These are phyloP conservation scores for Toxonevra muliebris DNA, from an alignment of 2,888 invertebrate genomes.

Conservation along the genomic window DNA sequence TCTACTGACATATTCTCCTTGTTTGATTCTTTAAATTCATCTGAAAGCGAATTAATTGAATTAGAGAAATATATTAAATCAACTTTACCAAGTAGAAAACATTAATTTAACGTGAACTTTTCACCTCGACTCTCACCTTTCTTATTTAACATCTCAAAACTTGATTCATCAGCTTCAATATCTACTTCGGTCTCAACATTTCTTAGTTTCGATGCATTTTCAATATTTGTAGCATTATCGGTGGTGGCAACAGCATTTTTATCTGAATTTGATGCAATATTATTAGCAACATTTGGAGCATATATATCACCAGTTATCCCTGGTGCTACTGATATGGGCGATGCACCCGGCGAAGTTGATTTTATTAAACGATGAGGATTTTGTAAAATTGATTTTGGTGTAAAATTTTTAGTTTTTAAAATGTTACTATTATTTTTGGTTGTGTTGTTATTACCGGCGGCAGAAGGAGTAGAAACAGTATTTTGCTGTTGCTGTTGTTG, in stretches of 20 bases:
- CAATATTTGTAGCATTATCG: neutral
- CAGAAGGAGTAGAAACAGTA: neutral
- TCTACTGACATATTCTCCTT: slow-evolving; percentile 14
- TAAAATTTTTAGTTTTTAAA: slow-evolving; percentile 17
- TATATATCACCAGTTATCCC: neutral
- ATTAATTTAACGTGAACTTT: neutral
- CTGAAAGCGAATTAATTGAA: no score
- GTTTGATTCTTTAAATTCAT: slow-evolving; percentile 15
- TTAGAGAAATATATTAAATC: neutral
- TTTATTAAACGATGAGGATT: slow-evolving; percentile 33
- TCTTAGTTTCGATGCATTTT: neutral
- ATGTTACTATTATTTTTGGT: no score
- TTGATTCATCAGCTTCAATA: neutral
- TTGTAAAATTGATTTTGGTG: slow-evolving; percentile 35
- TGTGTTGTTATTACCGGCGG: neutral
- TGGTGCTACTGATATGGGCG: neutral
- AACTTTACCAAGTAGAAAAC: neutral
- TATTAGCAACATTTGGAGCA: neutral
- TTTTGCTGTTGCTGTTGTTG: slow-evolving; percentile 1
- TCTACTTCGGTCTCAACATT: neutral
- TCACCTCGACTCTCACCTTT: slow-evolving; percentile 4
- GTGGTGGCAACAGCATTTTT: neutral
- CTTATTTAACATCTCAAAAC: neutral
- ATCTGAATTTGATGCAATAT: neutral
- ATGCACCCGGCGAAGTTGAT: neutral